Conservation (phyloP, 2,113 vertebrate genomes). For the Ovibos moschatus region DNA sequence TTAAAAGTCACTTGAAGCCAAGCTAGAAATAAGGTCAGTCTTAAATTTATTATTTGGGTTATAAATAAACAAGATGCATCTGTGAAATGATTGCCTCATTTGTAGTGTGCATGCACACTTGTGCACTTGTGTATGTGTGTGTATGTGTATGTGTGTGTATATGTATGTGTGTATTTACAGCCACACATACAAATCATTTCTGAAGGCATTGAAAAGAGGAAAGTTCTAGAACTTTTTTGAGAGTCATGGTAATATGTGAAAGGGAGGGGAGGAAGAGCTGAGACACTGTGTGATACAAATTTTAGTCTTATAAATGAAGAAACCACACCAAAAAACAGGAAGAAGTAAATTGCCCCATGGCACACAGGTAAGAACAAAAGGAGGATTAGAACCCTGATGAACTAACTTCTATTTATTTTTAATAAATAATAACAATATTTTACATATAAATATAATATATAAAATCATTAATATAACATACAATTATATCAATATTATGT, state of each 20-base stretch:
- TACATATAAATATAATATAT: neutral
- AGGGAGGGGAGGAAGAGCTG: neutral
- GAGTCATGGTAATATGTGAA: neutral
- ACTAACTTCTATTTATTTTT: neutral
- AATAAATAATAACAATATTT: neutral
- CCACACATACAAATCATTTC: neutral
- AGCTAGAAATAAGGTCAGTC: constrained; percentile 16
- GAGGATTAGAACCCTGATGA: neutral
- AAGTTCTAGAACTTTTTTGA: neutral
- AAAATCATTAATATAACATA: no score
- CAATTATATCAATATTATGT: neutral
- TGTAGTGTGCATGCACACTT: neutral
- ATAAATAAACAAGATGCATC: neutral
- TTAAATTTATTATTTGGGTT: constrained; percentile 11
- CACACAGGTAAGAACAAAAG: neutral
- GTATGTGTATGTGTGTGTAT: neutral
- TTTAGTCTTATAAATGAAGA: neutral
- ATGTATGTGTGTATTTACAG: neutral
- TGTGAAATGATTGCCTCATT: neutral
- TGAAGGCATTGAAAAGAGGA: neutral
- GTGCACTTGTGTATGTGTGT: neutral
- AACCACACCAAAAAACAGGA: neutral
- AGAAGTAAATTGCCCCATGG: neutral
- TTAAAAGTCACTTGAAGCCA: constrained; percentile 14
- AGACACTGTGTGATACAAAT: neutral